Evolutionary conservation across 2,888 invertebrate genomes (phyloP).

Genomic region (Galeopsomyia nigrocyanea): DNA sequence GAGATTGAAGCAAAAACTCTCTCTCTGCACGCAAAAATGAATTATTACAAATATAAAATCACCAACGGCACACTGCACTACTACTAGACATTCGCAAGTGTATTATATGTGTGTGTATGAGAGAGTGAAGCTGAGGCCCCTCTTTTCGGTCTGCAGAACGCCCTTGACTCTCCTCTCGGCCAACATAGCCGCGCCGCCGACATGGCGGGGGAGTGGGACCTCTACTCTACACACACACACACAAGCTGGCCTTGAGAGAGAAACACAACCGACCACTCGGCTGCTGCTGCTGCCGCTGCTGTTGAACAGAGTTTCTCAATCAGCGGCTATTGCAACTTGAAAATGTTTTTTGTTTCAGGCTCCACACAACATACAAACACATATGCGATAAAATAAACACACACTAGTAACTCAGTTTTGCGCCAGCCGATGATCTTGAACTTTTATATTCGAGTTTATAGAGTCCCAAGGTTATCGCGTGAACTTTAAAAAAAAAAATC

Average conservation of each 20-base stretch:
- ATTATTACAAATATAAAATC: no score
- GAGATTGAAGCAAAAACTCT: conserved; percentile 13
- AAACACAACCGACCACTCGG: conserved; percentile 58
- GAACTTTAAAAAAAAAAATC: no score
- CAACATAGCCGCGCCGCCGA: background rate
- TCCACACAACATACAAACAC: no score
- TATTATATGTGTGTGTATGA: conserved; percentile 4
- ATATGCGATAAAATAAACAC: background rate
- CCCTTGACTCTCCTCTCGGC: conserved; percentile 61
- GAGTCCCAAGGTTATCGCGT: no score
- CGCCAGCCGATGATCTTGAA: no score
- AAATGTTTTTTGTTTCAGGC: no score
- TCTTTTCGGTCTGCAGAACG: conserved; percentile 54
- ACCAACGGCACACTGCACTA: no score
- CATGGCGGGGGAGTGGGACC: conserved; percentile 63
- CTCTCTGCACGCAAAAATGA: background rate
- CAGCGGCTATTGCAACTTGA: conserved; percentile 37
- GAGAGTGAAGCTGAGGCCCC: conserved; percentile 39
- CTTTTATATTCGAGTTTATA: no score
- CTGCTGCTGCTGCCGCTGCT: conserved; percentile 30
- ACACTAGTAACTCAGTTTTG: conserved; percentile 4
- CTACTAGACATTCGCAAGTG: no score
- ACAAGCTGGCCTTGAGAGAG: conserved; percentile 61
- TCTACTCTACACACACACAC: conserved; percentile 13
- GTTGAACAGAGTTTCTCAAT: conserved; percentile 66